A percentile compares a stretch with the other conserved stretches of the same genome.
Evolutionary conservation across 2,888 invertebrate species (phyloP).

Genomic region (Abrostola triplasia): DNA sequence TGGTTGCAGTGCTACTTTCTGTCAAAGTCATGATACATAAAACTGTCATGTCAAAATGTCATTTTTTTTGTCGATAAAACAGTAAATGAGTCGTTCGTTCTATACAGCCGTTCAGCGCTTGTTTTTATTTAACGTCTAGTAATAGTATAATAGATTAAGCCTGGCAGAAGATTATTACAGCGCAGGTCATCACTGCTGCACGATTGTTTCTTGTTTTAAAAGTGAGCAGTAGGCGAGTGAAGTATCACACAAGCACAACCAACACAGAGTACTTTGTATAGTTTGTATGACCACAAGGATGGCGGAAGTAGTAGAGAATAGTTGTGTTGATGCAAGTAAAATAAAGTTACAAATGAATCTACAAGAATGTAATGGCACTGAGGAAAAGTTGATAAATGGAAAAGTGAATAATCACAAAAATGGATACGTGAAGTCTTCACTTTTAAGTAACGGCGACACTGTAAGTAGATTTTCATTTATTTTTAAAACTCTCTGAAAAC

Average conservation of each 20-base stretch:
- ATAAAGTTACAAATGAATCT: conserved; percentile 53
- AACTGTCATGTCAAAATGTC: no score
- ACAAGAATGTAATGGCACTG: conserved; percentile 64
- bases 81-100: no score
- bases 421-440: conserved; percentile 68
- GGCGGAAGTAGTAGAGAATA: conserved; percentile 67
- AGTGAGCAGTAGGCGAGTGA: not conserved
- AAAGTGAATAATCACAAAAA: conserved; percentile 69
- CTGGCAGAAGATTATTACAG: not conserved
- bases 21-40: no score
- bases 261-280: not conserved
- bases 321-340: conserved; percentile 59
- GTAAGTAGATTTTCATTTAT: conserved; percentile 73
- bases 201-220: conserved; percentile 1
- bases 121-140: no score
- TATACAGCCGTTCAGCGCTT: no score
- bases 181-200: not conserved
- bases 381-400: conserved; percentile 67
- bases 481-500: conserved; percentile 49
- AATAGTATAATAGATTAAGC: not conserved
- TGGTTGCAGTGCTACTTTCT: no score
- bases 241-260: not conserved
- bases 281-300: conserved; percentile 62
- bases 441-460: conserved; percentile 66
- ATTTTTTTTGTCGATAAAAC: no score